These are phyloP conservation scores for Neostethus bicornis DNA, from an alignment of 2,797 vertebrate genomes.

Conservation along the genomic window DNA sequence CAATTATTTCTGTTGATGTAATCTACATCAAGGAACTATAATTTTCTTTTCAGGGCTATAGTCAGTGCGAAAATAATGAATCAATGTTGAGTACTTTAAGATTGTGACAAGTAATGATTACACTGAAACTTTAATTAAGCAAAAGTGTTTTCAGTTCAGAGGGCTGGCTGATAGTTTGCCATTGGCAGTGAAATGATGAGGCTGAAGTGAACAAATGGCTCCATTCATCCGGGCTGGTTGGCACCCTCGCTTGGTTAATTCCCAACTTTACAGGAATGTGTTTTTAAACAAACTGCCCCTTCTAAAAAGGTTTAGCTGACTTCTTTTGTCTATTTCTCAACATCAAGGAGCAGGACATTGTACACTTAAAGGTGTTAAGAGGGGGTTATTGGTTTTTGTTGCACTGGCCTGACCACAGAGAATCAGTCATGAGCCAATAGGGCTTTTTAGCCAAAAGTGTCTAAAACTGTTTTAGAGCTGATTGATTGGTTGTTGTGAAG, in stretches of 20 bases:
- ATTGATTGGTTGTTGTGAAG: conserved; percentile 68
- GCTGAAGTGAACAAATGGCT: conserved; percentile 36
- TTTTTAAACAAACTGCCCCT: conserved; percentile 55
- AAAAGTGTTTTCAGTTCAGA: conserved; percentile 39
- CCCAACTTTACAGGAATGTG: conserved; percentile 48
- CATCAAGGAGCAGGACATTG: conserved; percentile 41
- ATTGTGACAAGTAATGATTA: conserved; percentile 44
- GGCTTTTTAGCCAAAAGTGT: conserved; percentile 52
- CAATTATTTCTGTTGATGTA: conserved; percentile 39
- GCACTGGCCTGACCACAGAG: conserved; percentile 29
- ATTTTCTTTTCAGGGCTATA: conserved; percentile 22
- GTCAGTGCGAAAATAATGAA: conserved; percentile 29
- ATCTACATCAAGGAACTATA: conserved; percentile 22
- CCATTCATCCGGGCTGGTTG: conserved; percentile 48
- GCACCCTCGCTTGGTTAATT: conserved; percentile 55
- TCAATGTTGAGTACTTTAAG: conserved; percentile 33
- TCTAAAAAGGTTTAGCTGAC: conserved; percentile 51
- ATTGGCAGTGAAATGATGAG: conserved; percentile 39
- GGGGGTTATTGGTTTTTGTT: conserved; percentile 50
- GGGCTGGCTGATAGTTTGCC: conserved; percentile 24
- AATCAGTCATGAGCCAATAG: conserved; percentile 65
- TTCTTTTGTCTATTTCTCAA: conserved; percentile 58
- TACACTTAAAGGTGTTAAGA: conserved; percentile 30
- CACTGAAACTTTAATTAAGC: conserved; percentile 54
- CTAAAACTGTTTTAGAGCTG: conserved; percentile 58